phyloP scores from a whole-genome alignment of 2,797 vertebrate genomes.

The Rallus crepitans region DNA sequence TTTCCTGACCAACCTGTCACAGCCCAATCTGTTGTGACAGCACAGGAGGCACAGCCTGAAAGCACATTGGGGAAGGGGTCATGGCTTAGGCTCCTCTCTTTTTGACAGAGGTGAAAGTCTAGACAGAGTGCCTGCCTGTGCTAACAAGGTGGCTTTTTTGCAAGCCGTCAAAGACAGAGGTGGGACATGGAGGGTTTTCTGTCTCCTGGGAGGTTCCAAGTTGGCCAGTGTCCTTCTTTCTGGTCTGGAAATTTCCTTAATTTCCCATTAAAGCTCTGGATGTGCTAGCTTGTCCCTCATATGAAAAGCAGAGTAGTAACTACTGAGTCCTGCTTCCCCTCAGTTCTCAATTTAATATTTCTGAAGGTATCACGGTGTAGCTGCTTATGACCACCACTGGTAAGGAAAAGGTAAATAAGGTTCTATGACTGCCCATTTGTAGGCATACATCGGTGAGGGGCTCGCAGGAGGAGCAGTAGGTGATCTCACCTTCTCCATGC shows the following conservation, averaged over 20 bases:
- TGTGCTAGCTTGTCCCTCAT: not conserved
- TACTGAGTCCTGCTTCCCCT: accelerated
- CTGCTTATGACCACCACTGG: too few species aligned
- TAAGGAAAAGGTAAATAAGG: not conserved
- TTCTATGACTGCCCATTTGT: not conserved
- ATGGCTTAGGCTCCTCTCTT: not conserved
- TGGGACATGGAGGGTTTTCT: not conserved
- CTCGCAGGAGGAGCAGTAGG: not conserved
- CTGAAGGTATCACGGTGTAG: not conserved
- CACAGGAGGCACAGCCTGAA: not conserved
- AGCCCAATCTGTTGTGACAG: conserved; percentile 41
- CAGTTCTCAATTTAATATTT: not conserved
- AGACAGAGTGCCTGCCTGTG: not conserved
- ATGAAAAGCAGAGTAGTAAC: not conserved
- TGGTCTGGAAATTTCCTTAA: not conserved
- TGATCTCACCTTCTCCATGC: not conserved
- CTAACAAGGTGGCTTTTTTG: not conserved
- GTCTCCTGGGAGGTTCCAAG: not conserved
- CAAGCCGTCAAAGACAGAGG: not conserved
- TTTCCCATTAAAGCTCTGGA: not conserved
- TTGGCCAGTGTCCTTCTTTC: not conserved
- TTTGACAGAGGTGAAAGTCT: conserved; percentile 43
- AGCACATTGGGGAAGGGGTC: not conserved
- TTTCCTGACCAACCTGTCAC: conserved; percentile 24
- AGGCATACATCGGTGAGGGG: accelerated